Evolutionary conservation across 2,113 vertebrate species (phyloP), one percentile per base, ranked within the genome.

Genomic region (Fulmarus glacialis): DNA sequence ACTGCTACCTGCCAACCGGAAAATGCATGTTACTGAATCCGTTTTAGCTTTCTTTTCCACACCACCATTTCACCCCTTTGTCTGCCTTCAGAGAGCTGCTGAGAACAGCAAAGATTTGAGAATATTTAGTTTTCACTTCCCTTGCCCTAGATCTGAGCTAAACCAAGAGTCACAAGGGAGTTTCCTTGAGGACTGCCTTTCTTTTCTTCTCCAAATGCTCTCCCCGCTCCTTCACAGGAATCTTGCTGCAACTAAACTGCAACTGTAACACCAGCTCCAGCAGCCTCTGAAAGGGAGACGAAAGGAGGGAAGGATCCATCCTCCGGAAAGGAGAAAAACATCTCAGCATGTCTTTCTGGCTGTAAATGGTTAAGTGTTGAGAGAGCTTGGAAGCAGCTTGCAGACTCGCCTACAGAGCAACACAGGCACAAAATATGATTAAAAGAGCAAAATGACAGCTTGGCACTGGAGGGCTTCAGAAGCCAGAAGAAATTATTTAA

Each of bases 371-470:
- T 93, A 93, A 95, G 23, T 23, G 21, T 74, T 75, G 78, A 58
- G 63, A 70, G 15, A 84, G 86, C 62, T 75, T 70, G 56, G 52
- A 88, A 86, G 68, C 73, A 94, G 60, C 83, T 82, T 8, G 0
- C 59, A 60, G 64, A 59, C 38, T 90, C 0, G 71, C 87, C 82
- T 93, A 26, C 55, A 83, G 70, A 92, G 42, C 50, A 80, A 43
- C 60, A 38, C 32, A 67, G 38, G 21, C 79, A 77, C 70, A 95
- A 87, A 91, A 91, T 77, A 90, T 1, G 2, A 92, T 95, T 92
- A 96, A 95, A 94, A 88, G 82, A 94, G 85, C 72, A 94, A 97
- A 96, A 82, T 67, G 89, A 97, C 94, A 93, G 92, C 82, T 96
- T 92, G 78, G 62, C 53, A 87, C 97, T 92, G 72, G 72, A 92